Percentiles rank a stretch among this genome's conserved stretches.
Evolutionary conservation across 2,888 invertebrate genomes (phyloP).

Genomic region (Sesia bembeciformis): DNA sequence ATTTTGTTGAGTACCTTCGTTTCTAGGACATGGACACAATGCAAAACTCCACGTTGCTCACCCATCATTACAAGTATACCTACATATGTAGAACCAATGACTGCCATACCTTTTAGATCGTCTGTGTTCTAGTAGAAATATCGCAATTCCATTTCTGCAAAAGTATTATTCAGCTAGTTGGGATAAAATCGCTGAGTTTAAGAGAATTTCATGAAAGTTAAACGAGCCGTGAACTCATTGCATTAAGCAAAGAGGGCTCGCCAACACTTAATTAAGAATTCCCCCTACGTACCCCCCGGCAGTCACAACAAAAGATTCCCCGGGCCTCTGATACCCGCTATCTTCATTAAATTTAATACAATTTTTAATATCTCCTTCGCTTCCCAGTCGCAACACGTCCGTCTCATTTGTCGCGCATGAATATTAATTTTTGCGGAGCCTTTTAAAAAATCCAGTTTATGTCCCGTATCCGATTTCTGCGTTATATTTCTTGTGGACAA

Average conservation of each 20-base stretch:
- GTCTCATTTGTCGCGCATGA: slow-evolving; percentile 31
- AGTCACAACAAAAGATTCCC: slow-evolving; percentile 66
- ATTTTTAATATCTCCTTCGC: slow-evolving; percentile 45
- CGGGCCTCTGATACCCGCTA: slow-evolving; percentile 35
- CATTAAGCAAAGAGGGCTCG: slow-evolving; percentile 66
- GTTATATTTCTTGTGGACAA: not conserved
- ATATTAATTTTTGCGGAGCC: slow-evolving; percentile 19
- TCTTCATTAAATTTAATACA: slow-evolving; percentile 61
- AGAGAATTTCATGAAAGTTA: slow-evolving; percentile 70
- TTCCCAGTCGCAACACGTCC: slow-evolving; percentile 31
- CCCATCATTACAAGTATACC: too few relatives aligned
- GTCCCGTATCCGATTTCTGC: not conserved
- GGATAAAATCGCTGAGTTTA: slow-evolving; percentile 59
- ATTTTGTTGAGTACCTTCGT: too few relatives aligned
- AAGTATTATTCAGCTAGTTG: slow-evolving; percentile 41
- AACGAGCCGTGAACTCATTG: slow-evolving; percentile 70
- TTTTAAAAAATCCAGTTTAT: not conserved
- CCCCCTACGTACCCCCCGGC: slow-evolving; percentile 38
- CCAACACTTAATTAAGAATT: slow-evolving; percentile 72
- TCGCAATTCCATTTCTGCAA: too few relatives aligned
- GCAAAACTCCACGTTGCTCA: too few relatives aligned
- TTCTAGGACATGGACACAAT: too few relatives aligned
- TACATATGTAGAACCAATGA: too few relatives aligned
- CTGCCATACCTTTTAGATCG: too few relatives aligned
- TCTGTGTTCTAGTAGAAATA: too few relatives aligned